Percentiles rank a stretch among this genome's conserved stretches.
These are phyloP conservation scores for Turdus rufiventris DNA, from an alignment of 2,113 vertebrate genomes.

Conservation along the genomic window DNA sequence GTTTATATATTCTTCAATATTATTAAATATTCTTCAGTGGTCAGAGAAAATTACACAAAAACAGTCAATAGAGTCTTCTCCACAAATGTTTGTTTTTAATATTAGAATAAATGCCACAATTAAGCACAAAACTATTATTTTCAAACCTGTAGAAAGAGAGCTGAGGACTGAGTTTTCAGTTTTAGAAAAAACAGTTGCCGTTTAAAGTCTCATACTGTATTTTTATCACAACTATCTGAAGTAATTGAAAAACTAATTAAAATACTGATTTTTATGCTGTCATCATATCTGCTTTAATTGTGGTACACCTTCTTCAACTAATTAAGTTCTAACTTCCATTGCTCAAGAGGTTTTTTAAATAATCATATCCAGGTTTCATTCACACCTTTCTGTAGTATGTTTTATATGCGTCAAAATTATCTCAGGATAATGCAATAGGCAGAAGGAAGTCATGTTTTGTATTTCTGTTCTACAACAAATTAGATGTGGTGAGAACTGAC, in stretches of 20 bases:
- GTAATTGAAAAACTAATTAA: background rate
- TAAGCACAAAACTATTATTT: background rate
- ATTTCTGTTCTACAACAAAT: background rate
- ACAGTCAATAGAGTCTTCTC: background rate
- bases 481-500: background rate
- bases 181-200: background rate
- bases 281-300: background rate
- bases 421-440: background rate
- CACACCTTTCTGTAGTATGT: background rate
- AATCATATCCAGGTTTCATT: background rate
- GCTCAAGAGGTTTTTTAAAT: background rate
- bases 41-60: background rate
- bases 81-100: background rate
- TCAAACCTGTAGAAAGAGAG: background rate
- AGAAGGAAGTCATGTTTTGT: background rate
- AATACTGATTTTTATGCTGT: background rate
- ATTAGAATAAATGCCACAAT: background rate
- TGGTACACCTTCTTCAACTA: background rate
- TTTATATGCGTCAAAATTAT: background rate
- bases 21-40: too few species aligned
- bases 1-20: too few species aligned
- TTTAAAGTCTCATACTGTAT: background rate
- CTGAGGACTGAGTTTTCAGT: background rate
- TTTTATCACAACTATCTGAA: background rate
- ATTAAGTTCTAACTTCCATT: background rate